Base-by-base conservation (phyloP, 2,797 vertebrate genomes). In the Setipinna tenuifilis region DNA sequence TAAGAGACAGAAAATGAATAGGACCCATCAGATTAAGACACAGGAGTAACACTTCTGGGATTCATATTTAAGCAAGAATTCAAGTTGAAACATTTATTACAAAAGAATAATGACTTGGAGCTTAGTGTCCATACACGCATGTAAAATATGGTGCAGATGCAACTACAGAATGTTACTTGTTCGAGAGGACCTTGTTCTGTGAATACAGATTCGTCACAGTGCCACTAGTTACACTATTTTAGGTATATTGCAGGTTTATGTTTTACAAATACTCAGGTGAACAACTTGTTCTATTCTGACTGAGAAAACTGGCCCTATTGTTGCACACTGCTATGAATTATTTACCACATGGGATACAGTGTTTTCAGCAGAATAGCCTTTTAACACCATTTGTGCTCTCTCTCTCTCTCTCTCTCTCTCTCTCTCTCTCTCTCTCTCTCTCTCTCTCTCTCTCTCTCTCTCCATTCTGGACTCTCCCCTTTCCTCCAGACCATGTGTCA, bases 301-400 rank as follows among this genome's bases (percentile, higher is more conserved):
- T 41, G 12, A 71, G 65, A 71, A 25, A 75, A 17, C 68, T 75
- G 68, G 68, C 28, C 28, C 71, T 78, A 14, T 78, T 78, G 71
- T 44, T 35, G 71, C 71, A 21, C 19, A 44, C 35, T 41, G 35
- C 71, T 78, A 82, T 83, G 5, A 68, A 83, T 65, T 83, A 62
- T 68, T 83, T n/a, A 83, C 21, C 31, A 21, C 35, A 21, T 19
- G 6, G 71, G 71, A 19, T 10, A 75, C 68, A 75, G 44, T 78
- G 25, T 41, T 35, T 78, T 58, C 54, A 78, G 28, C 65, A 84
- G 71, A 46, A 31, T 54, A 57, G 50, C 25, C 65, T 78, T n/a
- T 23, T 19, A 41, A 41, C 65, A 31, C 28, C 65, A 31, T 14
- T 54, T 54, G 35, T 41, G 50, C 25, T 23, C 17, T 71, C 62